phyloP scores from a whole-genome alignment of 2,797 vertebrate species.

The Myioborus miniatus region DNA sequence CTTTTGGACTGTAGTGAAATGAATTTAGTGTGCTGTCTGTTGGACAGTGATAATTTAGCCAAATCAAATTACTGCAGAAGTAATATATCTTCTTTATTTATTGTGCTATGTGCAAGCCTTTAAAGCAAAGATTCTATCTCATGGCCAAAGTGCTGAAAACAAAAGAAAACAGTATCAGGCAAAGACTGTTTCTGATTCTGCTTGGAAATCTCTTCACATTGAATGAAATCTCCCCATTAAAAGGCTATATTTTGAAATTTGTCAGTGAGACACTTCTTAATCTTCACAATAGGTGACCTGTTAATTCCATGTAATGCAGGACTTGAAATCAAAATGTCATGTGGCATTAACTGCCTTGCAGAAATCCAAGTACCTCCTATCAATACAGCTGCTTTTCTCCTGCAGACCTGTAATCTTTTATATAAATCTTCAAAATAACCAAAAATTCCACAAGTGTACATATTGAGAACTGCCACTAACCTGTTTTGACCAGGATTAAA shows the following conservation, averaged over 20 bases:
- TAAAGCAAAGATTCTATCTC: not conserved
- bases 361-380: not conserved
- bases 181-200: not conserved
- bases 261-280: constrained; percentile 1
- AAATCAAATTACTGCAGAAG: constrained; percentile 31
- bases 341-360: constrained; percentile 11
- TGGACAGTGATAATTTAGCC: constrained; percentile 25
- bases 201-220: not conserved
- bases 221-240: not conserved
- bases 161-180: not conserved
- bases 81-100: constrained; percentile 26
- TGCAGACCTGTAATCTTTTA: not conserved
- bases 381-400: not conserved
- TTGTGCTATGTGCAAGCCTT: not conserved
- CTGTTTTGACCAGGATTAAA: not conserved
- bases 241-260: not conserved
- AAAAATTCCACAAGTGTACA: not conserved
- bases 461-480: not conserved
- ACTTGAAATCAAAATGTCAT: constrained; percentile 17
- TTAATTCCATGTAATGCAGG: constrained; percentile 9
- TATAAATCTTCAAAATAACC: not conserved
- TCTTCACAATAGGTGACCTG: not conserved
- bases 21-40: not conserved
- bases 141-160: not conserved
- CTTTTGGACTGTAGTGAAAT: not conserved